A percentile compares a stretch with the other conserved stretches of the same genome.
Evolutionary conservation across 2,888 invertebrate genomes (phyloP).

Genomic region (Caenorhabditis drosophilae): DNA sequence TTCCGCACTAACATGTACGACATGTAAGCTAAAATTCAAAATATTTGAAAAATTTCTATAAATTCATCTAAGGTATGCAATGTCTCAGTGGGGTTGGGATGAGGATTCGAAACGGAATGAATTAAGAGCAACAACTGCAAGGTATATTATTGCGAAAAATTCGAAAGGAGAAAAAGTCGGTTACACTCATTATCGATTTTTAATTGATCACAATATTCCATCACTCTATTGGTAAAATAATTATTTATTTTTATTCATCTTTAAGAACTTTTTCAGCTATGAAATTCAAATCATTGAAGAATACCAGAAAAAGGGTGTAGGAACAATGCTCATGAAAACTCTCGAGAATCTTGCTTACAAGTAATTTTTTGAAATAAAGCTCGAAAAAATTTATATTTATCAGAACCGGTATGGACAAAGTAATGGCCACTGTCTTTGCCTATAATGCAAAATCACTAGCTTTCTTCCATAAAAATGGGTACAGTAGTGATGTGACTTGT

Average conservation of each 20-base stretch:
- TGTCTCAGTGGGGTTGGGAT: conserved; percentile 76
- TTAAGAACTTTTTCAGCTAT: conserved; percentile 75
- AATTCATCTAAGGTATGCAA: conserved; percentile 72
- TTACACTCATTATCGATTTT: conserved; percentile 84
- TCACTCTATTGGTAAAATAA: conserved; percentile 80
- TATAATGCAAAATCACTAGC: conserved; percentile 56
- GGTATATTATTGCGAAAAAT: conserved; percentile 60
- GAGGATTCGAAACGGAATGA: conserved; percentile 71
- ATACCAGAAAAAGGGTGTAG: conserved; percentile 81
- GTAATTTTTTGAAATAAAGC: conserved; percentile 27
- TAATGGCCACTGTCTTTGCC: conserved; percentile 64
- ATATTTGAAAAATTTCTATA: neutral
- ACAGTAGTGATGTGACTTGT: conserved; percentile 46
- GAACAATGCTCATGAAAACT: conserved; percentile 81
- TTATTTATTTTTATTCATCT: neutral
- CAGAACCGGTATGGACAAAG: conserved; percentile 58
- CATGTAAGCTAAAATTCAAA: conserved; percentile 44
- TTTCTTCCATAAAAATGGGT: conserved; percentile 64
- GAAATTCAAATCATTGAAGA: conserved; percentile 82
- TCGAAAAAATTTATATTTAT: conserved; percentile 5
- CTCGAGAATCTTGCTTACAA: conserved; percentile 78
- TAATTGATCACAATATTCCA: conserved; percentile 79
- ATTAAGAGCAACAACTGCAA: conserved; percentile 71
- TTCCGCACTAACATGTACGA: conserved; percentile 61
- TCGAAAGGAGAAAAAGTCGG: conserved; percentile 73